These are phyloP conservation scores for Pteromalus puparum DNA, from an alignment of 1,140 invertebrate genomes.

Conservation along the genomic window DNA sequence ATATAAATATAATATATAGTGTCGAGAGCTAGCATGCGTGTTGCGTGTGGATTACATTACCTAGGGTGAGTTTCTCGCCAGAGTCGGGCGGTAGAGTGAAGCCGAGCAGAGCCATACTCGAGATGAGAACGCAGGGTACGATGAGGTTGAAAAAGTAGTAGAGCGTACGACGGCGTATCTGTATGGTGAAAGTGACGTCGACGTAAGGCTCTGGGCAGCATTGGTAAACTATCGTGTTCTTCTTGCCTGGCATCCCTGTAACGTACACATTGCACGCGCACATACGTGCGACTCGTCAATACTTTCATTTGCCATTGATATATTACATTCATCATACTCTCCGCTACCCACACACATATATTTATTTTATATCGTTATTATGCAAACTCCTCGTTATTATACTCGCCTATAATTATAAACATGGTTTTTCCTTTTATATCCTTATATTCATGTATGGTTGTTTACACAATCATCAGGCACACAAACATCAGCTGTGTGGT, in stretches of 20 bases:
- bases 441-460: too few species aligned
- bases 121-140: conserved; percentile 98
- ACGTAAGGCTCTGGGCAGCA: conserved; percentile 96
- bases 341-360: background rate
- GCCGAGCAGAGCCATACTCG: conserved; percentile 97
- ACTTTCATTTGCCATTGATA: background rate
- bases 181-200: conserved; percentile 97
- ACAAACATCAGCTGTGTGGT: too few species aligned
- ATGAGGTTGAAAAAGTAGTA: conserved; percentile 99
- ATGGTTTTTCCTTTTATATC: too few species aligned
- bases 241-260: conserved; percentile 90
- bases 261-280: conserved; percentile 46
- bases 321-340: background rate
- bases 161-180: conserved; percentile 95
- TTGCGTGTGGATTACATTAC: conserved; percentile 76
- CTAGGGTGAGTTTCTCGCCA: conserved; percentile 98
- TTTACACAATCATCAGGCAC: background rate
- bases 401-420: too few species aligned
- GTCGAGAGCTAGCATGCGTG: background rate
- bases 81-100: conserved; percentile 99
- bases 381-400: too few species aligned
- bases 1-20: background rate
- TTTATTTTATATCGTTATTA: background rate
- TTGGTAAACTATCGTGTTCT: conserved; percentile 87
- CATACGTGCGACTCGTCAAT: background rate